phyloP scores from a whole-genome alignment of 2,113 vertebrate species.

The Potamarius usumacintae region DNA sequence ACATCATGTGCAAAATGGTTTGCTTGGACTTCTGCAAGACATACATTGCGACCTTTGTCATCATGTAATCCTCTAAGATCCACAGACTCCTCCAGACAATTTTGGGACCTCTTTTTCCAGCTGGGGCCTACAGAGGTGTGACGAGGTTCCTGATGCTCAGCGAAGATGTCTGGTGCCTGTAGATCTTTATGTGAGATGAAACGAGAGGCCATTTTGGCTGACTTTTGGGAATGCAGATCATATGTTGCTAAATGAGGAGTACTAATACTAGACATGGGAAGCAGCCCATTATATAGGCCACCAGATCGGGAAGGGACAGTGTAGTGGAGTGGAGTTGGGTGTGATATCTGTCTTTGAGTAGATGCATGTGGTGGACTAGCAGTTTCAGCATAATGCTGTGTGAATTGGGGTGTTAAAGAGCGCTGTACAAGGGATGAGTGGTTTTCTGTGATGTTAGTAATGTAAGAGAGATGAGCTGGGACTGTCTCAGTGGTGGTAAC shows the following conservation, averaged over 20 bases:
- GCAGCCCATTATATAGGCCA: conserved; percentile 72
- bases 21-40: conserved; percentile 64
- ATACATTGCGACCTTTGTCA: conserved; percentile 50
- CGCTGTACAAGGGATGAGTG: conserved; percentile 60
- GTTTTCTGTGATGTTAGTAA: conserved; percentile 64
- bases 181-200: conserved; percentile 69
- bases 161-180: conserved; percentile 76
- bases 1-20: conserved; percentile 71
- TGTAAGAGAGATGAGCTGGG: conserved; percentile 65
- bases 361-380: conserved; percentile 57
- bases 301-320: conserved; percentile 72
- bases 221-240: conserved; percentile 64
- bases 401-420: conserved; percentile 60
- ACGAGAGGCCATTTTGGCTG: conserved; percentile 59
- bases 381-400: conserved; percentile 58
- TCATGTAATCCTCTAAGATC: conserved; percentile 60
- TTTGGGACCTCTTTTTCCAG: conserved; percentile 66
- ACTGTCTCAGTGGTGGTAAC: conserved; percentile 62
- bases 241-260: conserved; percentile 73
- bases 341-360: conserved; percentile 63
- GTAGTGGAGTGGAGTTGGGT: conserved; percentile 74
- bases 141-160: conserved; percentile 67
- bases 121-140: conserved; percentile 56
- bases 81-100: conserved; percentile 66
- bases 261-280: conserved; percentile 71